These are phyloP conservation scores for Tetrax tetrax DNA, from an alignment of 2,113 vertebrate genomes.

Conservation along the genomic window DNA sequence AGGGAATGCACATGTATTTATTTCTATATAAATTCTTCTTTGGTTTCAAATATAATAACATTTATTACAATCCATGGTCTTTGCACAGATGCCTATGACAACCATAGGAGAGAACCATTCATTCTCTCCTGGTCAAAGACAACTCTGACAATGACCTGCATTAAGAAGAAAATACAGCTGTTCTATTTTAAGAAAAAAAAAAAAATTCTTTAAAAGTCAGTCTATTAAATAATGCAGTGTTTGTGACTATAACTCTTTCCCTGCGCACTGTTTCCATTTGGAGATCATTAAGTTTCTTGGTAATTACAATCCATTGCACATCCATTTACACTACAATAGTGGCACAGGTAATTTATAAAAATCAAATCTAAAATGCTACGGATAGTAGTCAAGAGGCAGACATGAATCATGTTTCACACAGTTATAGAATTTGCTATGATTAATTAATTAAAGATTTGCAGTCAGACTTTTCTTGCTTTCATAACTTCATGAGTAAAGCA, in stretches of 20 bases:
- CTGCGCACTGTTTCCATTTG: neutral
- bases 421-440: conserved; percentile 11
- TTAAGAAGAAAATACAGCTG: neutral
- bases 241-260: neutral
- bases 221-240: neutral
- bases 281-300: neutral
- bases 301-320: neutral
- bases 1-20: neutral
- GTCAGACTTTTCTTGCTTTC: neutral
- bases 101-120: neutral
- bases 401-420: conserved; percentile 4
- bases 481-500: neutral
- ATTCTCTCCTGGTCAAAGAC: neutral
- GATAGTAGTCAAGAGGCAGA: neutral
- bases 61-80: neutral
- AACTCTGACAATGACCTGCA: neutral
- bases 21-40: neutral
- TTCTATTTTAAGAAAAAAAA: neutral
- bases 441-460: conserved; percentile 38
- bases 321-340: neutral
- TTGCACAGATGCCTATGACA: neutral
- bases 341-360: conserved; percentile 16
- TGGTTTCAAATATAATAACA: neutral
- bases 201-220: neutral
- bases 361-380: conserved; percentile 4